Percentiles rank a stretch among this genome's conserved stretches.
These are phyloP conservation scores for Anorthoa munda DNA, from an alignment of 2,888 invertebrate genomes.

Conservation along the genomic window DNA sequence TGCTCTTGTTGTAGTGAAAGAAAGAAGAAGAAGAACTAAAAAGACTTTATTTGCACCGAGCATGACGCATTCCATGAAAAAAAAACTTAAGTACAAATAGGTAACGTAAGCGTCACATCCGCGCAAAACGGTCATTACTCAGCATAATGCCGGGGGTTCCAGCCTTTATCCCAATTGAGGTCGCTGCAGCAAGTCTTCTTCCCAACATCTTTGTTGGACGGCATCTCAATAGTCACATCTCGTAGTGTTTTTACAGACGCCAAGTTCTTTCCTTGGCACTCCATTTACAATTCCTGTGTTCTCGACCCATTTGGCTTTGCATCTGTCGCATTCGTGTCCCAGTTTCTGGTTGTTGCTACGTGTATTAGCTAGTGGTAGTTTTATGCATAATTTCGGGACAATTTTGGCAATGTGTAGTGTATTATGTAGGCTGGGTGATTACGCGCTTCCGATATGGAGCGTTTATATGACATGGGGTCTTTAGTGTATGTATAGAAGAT, in stretches of 20 bases:
- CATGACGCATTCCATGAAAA: too few relatives aligned
- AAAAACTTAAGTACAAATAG: too few relatives aligned
- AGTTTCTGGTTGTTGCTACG: constrained; percentile 37
- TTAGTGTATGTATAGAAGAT: not conserved
- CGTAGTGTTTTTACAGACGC: not conserved
- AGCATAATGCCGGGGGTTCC: too few relatives aligned
- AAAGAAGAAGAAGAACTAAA: too few relatives aligned
- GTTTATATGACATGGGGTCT: not conserved
- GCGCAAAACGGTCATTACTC: too few relatives aligned
- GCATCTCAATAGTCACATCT: not conserved
- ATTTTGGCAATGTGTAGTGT: constrained; percentile 35
- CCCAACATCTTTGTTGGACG: too few relatives aligned
- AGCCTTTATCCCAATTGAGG: too few relatives aligned
- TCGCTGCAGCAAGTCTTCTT: too few relatives aligned
- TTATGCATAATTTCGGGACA: constrained; percentile 28
- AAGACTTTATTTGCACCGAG: too few relatives aligned
- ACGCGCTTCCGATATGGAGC: not conserved
- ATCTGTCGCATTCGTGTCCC: constrained; percentile 44
- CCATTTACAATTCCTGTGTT: constrained; percentile 12
- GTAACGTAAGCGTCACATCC: too few relatives aligned
- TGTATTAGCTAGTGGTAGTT: constrained; percentile 16
- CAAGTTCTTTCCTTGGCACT: constrained; percentile 5
- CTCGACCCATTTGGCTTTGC: constrained; percentile 57
- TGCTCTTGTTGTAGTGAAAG: too few relatives aligned
- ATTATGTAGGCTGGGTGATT: not conserved